Conservation (phyloP, 1,140 invertebrate species). For the Babylonia areolata region DNA sequence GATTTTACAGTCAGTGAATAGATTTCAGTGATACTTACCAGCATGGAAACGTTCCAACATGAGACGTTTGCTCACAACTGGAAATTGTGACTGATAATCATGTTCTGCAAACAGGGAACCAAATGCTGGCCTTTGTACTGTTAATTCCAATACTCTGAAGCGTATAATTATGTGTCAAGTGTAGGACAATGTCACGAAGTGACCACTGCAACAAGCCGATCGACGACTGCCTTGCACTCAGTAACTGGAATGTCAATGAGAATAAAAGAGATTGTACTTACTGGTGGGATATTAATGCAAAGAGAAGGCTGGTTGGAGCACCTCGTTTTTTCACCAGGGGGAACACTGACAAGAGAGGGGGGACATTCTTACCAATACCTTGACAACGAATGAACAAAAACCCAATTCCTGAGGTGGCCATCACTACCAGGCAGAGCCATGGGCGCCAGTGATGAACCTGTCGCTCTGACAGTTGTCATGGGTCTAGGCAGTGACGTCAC, state of each 20-base stretch:
- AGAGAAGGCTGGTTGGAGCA: conserved; percentile 11
- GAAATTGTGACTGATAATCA: no score
- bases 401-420: background rate
- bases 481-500: no score
- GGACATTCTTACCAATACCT: background rate
- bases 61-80: no score
- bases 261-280: background rate
- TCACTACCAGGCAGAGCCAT: background rate
- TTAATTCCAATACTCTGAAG: background rate
- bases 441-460: background rate
- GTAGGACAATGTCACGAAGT: no score
- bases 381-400: background rate
- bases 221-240: background rate
- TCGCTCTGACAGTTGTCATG: no score
- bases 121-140: background rate
- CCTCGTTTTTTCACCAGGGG: background rate
- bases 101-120: no score
- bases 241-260: background rate
- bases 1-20: no score
- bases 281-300: background rate
- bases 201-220: conserved; percentile 7
- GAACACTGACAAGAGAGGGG: background rate
- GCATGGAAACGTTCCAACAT: no score
- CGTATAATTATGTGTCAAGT: no score
- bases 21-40: no score